Evolutionary conservation across 2,113 vertebrate species (phyloP).

Genomic region (Chloebia gouldiae): DNA sequence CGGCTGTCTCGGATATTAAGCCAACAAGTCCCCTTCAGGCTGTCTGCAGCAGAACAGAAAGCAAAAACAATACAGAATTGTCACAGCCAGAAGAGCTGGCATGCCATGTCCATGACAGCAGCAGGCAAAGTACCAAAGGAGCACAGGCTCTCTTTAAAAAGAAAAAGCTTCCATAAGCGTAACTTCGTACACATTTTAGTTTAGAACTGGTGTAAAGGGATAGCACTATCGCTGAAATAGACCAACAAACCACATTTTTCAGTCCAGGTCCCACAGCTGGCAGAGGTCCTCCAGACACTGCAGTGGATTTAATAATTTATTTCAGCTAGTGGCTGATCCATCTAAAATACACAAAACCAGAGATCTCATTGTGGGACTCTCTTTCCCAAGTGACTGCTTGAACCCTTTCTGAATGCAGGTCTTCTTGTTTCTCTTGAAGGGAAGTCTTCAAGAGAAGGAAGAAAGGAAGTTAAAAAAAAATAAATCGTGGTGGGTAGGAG

Average conservation of each 20-base stretch:
- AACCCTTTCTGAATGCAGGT: background rate
- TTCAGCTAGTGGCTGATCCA: background rate
- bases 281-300: background rate
- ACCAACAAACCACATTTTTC: background rate
- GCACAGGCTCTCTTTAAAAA: background rate
- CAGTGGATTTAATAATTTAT: background rate
- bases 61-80: background rate
- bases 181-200: background rate
- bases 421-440: background rate
- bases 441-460: background rate
- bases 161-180: background rate
- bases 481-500: rapidly evolving
- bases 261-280: background rate
- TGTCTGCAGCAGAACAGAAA: conserved; percentile 67
- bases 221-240: background rate
- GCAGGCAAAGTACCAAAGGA: background rate
- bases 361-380: background rate
- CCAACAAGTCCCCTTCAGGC: conserved; percentile 81
- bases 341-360: background rate
- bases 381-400: background rate
- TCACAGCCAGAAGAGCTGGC: background rate
- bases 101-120: background rate
- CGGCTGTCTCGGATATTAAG: conserved; percentile 74
- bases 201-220: background rate
- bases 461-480: background rate